Percentiles rank a stretch among this genome's conserved stretches.
Evolutionary conservation across 2,797 vertebrate genomes (phyloP).

Genomic region (Platyrinchus mystaceus): DNA sequence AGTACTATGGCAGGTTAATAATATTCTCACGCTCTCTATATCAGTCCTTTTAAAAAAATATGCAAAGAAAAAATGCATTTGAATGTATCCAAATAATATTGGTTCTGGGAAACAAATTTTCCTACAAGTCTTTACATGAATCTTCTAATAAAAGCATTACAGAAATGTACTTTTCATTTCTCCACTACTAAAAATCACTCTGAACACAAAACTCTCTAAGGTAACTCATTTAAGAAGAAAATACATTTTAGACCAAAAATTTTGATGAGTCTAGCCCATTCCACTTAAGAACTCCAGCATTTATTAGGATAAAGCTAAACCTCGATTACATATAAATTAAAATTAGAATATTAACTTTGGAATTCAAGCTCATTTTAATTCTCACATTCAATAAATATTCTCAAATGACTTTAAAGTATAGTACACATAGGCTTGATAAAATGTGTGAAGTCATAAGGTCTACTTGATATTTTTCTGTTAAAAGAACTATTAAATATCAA

Average conservation of each 20-base stretch:
- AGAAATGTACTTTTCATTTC: neutral
- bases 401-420: neutral
- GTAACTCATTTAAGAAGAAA: neutral
- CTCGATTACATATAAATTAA: neutral
- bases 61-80: neutral
- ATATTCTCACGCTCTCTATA: neutral
- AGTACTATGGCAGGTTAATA: neutral
- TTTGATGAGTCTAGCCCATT: neutral
- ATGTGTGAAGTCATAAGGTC: neutral
- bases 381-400: neutral
- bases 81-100: neutral
- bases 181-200: neutral
- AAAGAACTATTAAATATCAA: neutral
- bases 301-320: neutral
- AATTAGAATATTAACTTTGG: neutral
- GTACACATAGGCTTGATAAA: neutral
- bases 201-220: neutral
- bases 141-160: neutral
- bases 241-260: neutral
- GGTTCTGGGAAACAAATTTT: neutral
- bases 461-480: neutral
- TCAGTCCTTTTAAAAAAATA: neutral
- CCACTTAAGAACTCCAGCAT: neutral
- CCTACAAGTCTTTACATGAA: neutral
- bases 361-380: neutral